Conservation (phyloP, 2,797 vertebrate genomes). For the Meda fulgida region DNA sequence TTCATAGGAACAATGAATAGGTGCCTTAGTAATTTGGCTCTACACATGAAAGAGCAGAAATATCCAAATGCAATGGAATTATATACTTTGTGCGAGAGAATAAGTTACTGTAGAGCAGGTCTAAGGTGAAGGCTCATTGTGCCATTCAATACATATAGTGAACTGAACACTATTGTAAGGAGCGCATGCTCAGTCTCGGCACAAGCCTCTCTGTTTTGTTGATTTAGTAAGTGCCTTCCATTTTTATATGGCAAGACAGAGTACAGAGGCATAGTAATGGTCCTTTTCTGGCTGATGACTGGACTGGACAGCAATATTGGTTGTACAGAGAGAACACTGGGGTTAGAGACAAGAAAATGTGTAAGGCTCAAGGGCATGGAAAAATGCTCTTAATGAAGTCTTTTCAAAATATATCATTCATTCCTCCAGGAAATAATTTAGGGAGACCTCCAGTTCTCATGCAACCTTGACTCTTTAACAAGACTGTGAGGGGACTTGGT, state of each 20-base stretch:
- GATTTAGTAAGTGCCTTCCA: conserved; percentile 25
- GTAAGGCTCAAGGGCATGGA: not conserved
- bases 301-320: not conserved
- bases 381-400: conserved; percentile 3
- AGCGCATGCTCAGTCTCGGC: not conserved
- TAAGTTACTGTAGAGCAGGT: not conserved
- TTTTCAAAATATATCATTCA: not conserved
- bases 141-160: not conserved
- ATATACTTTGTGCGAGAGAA: conserved; percentile 2
- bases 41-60: conserved; percentile 14
- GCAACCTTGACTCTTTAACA: not conserved
- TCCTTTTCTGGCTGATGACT: conserved; percentile 20
- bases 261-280: conserved; percentile 13
- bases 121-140: conserved; percentile 11
- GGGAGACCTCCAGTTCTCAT: not conserved
- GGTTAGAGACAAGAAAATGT: not conserved
- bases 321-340: not conserved
- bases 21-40: conserved; percentile 30
- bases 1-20: conserved; percentile 54
- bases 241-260: conserved; percentile 41
- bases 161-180: not conserved
- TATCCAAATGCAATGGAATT: conserved; percentile 8
- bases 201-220: conserved; percentile 28
- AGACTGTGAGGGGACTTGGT: not conserved
- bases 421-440: conserved; percentile 5